Evolutionary conservation across 2,113 vertebrate species (phyloP).

Genomic region (Halcyon senegalensis): DNA sequence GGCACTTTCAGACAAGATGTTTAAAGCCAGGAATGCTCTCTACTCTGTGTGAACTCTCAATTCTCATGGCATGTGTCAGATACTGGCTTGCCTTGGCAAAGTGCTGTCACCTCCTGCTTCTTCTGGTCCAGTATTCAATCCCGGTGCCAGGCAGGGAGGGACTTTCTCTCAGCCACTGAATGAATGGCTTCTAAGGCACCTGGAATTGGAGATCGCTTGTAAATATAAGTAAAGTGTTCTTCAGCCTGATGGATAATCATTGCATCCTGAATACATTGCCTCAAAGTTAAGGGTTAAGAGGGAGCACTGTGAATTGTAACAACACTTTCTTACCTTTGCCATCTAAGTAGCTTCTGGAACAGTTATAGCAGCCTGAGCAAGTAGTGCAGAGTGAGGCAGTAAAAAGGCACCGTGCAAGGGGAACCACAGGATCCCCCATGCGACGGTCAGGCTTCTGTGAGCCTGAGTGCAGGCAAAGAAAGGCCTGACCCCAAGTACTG

Average conservation of each 20-base stretch:
- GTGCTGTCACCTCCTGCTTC: not conserved
- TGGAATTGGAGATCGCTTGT: not conserved
- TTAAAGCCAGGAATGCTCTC: conserved; percentile 15
- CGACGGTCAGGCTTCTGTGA: not conserved
- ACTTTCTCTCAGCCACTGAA: not conserved
- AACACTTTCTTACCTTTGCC: not conserved
- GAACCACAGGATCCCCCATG: not conserved
- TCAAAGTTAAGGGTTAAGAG: not conserved
- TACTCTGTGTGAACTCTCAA: not conserved
- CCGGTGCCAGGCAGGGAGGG: fast-evolving
- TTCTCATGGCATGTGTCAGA: not conserved
- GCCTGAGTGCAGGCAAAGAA: not conserved
- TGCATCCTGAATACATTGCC: not conserved
- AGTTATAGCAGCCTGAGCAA: not conserved
- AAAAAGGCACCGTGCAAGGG: fast-evolving
- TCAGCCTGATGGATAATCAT: not conserved
- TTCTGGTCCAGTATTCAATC: not conserved
- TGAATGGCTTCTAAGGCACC: not conserved
- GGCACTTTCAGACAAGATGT: not conserved
- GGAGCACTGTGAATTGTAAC: not conserved
- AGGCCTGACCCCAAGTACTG: not conserved
- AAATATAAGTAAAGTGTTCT: not conserved
- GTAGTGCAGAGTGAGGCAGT: not conserved
- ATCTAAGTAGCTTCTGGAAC: not conserved
- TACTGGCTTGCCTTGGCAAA: not conserved